Evolutionary conservation across 2,888 invertebrate species (phyloP).

Genomic region (Pterostichus niger): DNA sequence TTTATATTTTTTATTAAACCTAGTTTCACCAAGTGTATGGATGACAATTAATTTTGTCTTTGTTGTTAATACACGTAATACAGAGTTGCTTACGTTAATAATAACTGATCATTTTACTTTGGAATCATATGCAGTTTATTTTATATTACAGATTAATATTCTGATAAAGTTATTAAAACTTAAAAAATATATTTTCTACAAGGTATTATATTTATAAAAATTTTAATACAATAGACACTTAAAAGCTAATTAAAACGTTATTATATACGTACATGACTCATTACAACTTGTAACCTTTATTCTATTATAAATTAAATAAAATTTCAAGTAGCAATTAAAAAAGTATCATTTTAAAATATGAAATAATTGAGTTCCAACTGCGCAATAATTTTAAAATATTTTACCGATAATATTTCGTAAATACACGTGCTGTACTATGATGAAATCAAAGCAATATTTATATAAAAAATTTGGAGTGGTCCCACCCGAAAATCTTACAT

Average conservation of each 20-base stretch:
- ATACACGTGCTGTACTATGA: slow-evolving; percentile 5
- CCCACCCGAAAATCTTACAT: no score
- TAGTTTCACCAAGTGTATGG: no score
- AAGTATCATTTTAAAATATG: not conserved
- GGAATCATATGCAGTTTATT: no score
- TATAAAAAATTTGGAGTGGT: not conserved
- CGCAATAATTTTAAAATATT: slow-evolving; percentile 2
- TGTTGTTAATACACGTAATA: no score
- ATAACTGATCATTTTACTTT: no score
- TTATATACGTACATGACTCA: not conserved
- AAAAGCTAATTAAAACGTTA: not conserved
- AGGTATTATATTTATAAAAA: not conserved
- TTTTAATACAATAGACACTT: slow-evolving; percentile 32
- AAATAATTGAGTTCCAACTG: slow-evolving; percentile 9
- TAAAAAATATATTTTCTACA: not conserved
- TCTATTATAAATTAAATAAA: not conserved
- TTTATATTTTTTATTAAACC: no score
- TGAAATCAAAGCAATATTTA: not conserved
- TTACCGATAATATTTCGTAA: slow-evolving; percentile 5
- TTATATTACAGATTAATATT: no score
- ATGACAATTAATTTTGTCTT: no score
- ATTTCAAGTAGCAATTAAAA: slow-evolving; percentile 38
- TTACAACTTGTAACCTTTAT: not conserved
- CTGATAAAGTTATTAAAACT: no score
- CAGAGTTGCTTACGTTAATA: no score